A percentile compares a stretch with the other conserved stretches of the same genome.
These are phyloP conservation scores for Antigone vipio DNA, from an alignment of 2,113 vertebrate species.

Conservation along the genomic window DNA sequence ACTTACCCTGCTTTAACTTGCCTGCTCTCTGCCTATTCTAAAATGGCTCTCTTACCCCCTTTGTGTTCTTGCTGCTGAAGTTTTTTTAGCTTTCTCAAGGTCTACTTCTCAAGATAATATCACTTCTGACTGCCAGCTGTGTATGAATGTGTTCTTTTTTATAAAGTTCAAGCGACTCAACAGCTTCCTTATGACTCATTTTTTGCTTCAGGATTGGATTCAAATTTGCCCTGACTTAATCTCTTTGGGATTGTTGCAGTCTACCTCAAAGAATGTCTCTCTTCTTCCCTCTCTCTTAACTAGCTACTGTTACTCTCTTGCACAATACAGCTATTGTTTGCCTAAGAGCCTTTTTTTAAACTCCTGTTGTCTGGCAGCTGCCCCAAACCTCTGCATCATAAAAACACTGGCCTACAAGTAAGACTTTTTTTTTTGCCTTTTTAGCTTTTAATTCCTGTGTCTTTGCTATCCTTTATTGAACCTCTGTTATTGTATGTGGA, in stretches of 20 bases:
- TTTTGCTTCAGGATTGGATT: constrained; percentile 62
- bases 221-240: constrained; percentile 58
- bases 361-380: constrained; percentile 55
- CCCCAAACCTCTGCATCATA: constrained; percentile 46
- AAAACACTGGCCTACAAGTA: constrained; percentile 34
- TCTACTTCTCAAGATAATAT: constrained; percentile 43
- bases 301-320: constrained; percentile 57
- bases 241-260: constrained; percentile 49
- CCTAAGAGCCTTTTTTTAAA: constrained; percentile 51
- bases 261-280: constrained; percentile 66
- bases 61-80: constrained; percentile 1
- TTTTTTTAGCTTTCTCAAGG: constrained; percentile 37
- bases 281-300: constrained; percentile 47
- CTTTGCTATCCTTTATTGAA: constrained; percentile 14
- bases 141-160: constrained; percentile 34
- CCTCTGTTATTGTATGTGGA: neutral
- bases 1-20: constrained; percentile 37
- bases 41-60: neutral
- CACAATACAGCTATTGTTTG: constrained; percentile 62
- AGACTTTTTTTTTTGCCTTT: constrained; percentile 21
- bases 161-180: constrained; percentile 53
- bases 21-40: neutral
- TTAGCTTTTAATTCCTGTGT: constrained; percentile 27
- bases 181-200: constrained; percentile 62
- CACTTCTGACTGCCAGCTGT: constrained; percentile 53